Base-by-base conservation (phyloP, 2,888 invertebrate genomes). In the Himalopsyche anomala region DNA sequence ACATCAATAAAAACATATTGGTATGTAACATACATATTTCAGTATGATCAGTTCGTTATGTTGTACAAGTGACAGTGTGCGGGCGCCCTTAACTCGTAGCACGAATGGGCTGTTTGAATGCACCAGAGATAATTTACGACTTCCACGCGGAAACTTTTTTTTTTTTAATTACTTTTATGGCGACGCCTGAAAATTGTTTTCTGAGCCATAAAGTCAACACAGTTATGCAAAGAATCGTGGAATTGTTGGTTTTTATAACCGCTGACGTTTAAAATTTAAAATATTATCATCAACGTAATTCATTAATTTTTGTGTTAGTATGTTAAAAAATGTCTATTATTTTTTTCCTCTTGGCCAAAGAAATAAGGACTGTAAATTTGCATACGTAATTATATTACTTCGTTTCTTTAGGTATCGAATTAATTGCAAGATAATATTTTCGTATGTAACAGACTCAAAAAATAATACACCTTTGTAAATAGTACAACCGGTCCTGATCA, bases 181-280 rank as follows among this genome's bases (percentile, higher is more conserved):
- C 74, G 74, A 74, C 74, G 74, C 74, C 74, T 74, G 74, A 74
- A 74, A 74, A 74, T 74, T 74, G 74, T 74, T 74, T 74, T 74
- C 36, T 74, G 74, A 74, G 74, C 74, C 74, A 74, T 74, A 74
- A 74, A 74, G 74, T 74, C 74, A 74, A 74, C 74, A 74, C 74
- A 74, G 74, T 74, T 74, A 74, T 74, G 74, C 74, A 74, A 74
- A 74, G 74, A 74, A 74, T 74, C 74, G 74, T 15, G 74, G 74
- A 74, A 74, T 74, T 74, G 74, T 74, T 36, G 74, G 74, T 38
- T 74, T 74, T 74, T 74, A 74, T 74, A 74, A 74, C 74, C 36
- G 74, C 74, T 74, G 74, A 74, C 74, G 74, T 38, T 74, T 36
- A 36, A 74, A 36, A 74, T 74, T 74, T 74, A 74, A 74, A 28